Evolutionary conservation across 2,113 vertebrate genomes (phyloP).

Genomic region (Aldabrachelys gigantea): DNA sequence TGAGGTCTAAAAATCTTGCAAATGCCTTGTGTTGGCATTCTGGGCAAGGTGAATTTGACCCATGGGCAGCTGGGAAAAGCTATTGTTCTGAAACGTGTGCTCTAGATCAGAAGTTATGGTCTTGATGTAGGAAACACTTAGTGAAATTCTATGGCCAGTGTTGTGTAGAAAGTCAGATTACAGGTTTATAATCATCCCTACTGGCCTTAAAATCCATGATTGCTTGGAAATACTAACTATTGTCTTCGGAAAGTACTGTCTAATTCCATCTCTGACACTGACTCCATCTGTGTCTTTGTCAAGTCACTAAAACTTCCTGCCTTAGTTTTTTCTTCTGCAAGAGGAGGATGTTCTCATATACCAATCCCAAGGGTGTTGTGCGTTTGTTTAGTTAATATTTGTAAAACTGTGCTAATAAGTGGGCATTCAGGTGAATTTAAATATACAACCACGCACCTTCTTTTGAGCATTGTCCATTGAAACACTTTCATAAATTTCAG

Average conservation of each 20-base stretch:
- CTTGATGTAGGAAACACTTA: neutral
- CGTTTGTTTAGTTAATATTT: neutral
- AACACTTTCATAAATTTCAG: neutral
- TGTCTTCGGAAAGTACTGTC: neutral
- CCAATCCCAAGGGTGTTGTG: neutral
- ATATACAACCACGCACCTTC: neutral
- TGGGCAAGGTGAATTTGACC: neutral
- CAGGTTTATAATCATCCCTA: neutral
- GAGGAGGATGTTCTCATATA: no score
- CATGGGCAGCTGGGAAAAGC: neutral
- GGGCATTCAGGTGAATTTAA: neutral
- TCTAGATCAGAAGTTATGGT: neutral
- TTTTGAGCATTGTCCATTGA: neutral
- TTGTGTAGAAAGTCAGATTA: rapidly evolving
- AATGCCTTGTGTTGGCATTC: neutral
- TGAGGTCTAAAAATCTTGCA: neutral
- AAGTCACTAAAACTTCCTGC: neutral
- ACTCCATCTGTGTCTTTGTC: neutral
- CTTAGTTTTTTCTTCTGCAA: neutral
- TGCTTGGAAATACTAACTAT: no score
- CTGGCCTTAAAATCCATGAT: neutral
- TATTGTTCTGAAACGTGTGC: neutral
- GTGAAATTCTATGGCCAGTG: neutral
- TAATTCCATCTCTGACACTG: neutral
- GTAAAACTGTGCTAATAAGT: neutral